Evolutionary conservation across 2,888 invertebrate genomes (phyloP), one percentile per base, ranked within the genome.

Genomic region (Lepeophtheirus nordmannii): DNA sequence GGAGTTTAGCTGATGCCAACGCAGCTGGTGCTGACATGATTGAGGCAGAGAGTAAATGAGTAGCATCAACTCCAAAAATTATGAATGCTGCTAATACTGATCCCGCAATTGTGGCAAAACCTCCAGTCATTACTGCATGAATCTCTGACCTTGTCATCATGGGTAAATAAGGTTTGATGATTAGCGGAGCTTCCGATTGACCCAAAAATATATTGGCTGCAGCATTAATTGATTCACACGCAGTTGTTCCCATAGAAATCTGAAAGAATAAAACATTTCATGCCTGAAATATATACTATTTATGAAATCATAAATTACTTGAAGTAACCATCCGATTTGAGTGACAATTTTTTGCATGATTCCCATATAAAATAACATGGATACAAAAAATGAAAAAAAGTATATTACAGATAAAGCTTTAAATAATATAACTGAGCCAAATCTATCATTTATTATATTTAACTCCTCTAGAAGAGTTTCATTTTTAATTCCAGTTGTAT

Each of bases 11-110:
- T 73, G 83, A 87, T 71, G 89, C 90, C 38, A 97, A 76, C 0
- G 94, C 87, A 0, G 92, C 91, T 0, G 96, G 96, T 0, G 96
- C 94, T 0, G 93, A 89, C 94, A 97, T 94, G 0, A 97, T 86
- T 69, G 89, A 89, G 0, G 96, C 89, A 0, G 93, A 89, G 69
- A 97, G 84, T 53, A 97, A 78, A 75, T 94, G 89, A 0, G 87
- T 83, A 0, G 96, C 84, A 62, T 85, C 82, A 0, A 92, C 91
- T 0, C 93, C 93, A 75, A 89, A 92, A 3, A 82, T 82, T 65
- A 94, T 88, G 75, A 93, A 97, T 0, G 93, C 89, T 0, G 92
- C 94, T 72, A 97, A 78, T 1, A 94, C 90, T 0, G 90, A 85
- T 14, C 86, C 90, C 53, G 94, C 92, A 10, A 96, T 92, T 0